These are phyloP conservation scores for Mimumesa dahlbomi DNA, from an alignment of 2,888 invertebrate genomes.

Conservation along the genomic window DNA sequence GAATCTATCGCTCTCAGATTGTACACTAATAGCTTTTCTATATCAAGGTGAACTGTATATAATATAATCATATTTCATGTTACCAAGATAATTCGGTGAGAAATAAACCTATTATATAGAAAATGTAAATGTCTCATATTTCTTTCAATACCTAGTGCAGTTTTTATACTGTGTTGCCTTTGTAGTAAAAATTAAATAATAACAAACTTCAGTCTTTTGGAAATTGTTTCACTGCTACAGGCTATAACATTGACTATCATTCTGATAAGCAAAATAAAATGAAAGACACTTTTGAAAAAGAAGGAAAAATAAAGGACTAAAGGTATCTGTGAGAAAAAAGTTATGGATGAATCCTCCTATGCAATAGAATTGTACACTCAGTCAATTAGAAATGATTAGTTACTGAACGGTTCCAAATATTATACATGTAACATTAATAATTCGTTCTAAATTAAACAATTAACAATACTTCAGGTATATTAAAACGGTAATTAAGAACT, in stretches of 20 bases:
- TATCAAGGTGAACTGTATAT: no score
- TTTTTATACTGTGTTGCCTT: not conserved
- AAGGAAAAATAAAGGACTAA: constrained; percentile 3
- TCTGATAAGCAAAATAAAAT: not conserved
- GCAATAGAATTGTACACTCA: constrained; percentile 9
- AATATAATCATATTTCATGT: no score
- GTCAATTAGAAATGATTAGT: not conserved
- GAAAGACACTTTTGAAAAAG: constrained; percentile 10
- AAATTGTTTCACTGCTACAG: constrained; percentile 3
- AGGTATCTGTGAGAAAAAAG: constrained; percentile 1
- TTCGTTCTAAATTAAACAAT: no score
- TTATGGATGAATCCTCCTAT: constrained; percentile 6
- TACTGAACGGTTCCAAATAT: not conserved
- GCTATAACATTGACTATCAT: not conserved
- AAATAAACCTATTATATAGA: not conserved
- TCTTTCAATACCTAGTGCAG: not conserved
- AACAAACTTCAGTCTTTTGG: not conserved
- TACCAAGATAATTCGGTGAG: no score
- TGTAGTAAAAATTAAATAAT: not conserved
- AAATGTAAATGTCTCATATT: not conserved
- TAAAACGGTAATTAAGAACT: not conserved
- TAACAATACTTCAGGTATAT: constrained; percentile 1
- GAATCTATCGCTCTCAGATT: no score
- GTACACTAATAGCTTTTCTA: no score
- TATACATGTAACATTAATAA: no score